phyloP scores from a whole-genome alignment of 2,113 vertebrate species.

The Hirundichthys speculiger region DNA sequence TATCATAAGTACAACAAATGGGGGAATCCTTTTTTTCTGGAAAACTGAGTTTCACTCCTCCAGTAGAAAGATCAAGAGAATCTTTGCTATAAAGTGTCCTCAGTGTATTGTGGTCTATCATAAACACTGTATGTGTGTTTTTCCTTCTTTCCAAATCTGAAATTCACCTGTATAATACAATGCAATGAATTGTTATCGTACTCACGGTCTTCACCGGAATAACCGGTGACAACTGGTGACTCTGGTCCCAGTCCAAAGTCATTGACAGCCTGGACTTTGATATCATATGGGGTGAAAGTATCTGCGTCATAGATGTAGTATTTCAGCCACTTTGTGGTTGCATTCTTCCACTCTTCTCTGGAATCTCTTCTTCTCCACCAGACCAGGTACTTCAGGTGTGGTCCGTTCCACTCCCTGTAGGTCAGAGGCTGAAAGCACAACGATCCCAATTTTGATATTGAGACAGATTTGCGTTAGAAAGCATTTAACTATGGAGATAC shows the following conservation, averaged over 20 bases:
- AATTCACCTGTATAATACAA: too few relatives aligned
- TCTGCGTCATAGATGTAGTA: constrained; percentile 92
- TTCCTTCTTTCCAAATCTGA: too few relatives aligned
- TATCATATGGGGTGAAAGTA: constrained; percentile 93
- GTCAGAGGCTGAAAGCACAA: constrained; percentile 63
- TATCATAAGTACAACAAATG: too few relatives aligned
- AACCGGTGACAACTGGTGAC: constrained; percentile 89
- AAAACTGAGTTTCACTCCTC: too few relatives aligned
- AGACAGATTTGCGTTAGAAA: too few relatives aligned
- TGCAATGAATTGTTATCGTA: constrained; percentile 47
- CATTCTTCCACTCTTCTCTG: constrained; percentile 91
- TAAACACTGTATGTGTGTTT: too few relatives aligned
- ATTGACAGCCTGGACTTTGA: constrained; percentile 94
- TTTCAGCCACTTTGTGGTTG: constrained; percentile 85
- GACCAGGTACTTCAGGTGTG: constrained; percentile 92
- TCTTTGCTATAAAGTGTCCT: too few relatives aligned
- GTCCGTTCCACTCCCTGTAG: constrained; percentile 92
- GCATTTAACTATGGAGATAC: background rate
- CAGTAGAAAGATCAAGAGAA: too few relatives aligned
- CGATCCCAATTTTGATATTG: too few relatives aligned
- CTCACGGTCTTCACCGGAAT: constrained; percentile 97
- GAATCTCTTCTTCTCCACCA: constrained; percentile 90
- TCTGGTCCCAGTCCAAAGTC: constrained; percentile 93
- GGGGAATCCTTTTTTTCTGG: too few relatives aligned
- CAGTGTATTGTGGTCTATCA: too few relatives aligned